phyloP scores from a whole-genome alignment of 2,113 vertebrate species.

The Calidris pugnax region DNA sequence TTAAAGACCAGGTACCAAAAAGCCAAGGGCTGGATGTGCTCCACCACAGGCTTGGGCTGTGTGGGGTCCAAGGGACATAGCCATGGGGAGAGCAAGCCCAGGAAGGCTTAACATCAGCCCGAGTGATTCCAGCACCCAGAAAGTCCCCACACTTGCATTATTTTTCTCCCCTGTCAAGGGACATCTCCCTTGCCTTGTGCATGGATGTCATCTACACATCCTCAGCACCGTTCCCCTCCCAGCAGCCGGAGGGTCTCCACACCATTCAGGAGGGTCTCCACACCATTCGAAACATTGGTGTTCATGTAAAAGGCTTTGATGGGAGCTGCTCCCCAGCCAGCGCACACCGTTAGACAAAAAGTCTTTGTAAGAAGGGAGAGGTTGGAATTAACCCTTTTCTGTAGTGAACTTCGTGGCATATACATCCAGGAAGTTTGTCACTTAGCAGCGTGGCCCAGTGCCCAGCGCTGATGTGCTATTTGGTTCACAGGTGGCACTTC shows the following conservation, averaged over 20 bases:
- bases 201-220: fast-evolving
- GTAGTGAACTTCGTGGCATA: neutral
- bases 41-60: neutral
- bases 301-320: neutral
- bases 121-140: neutral
- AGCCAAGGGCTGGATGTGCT: neutral
- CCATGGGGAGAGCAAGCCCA: neutral
- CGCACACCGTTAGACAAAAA: neutral
- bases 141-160: neutral
- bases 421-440: neutral
- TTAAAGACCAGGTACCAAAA: neutral
- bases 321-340: neutral
- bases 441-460: neutral
- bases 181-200: neutral
- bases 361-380: neutral
- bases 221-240: neutral
- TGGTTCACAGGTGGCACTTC: neutral
- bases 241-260: neutral
- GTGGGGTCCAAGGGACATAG: fast-evolving
- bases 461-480: fast-evolving
- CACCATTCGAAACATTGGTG: neutral
- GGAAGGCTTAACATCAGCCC: neutral
- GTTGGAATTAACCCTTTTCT: neutral
- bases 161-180: neutral
- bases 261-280: neutral